Evolutionary conservation across 2,888 invertebrate genomes (phyloP).

Genomic region (Lacanobia wlatinum): DNA sequence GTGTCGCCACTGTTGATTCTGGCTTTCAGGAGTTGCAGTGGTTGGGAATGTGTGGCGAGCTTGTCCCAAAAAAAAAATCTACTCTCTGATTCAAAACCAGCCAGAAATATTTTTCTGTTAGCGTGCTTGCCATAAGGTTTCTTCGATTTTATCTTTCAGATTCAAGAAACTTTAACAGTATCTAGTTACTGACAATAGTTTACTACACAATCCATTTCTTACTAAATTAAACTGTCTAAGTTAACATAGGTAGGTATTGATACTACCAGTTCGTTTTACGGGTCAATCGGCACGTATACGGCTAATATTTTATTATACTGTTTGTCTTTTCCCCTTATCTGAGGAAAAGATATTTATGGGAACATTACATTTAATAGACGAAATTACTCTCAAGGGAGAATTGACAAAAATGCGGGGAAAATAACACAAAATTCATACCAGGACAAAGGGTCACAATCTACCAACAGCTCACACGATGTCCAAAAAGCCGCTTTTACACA

Average conservation of each 20-base stretch:
- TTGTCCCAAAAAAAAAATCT: no score
- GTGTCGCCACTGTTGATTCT: no score
- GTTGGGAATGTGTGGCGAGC: no score
- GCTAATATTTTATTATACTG: constrained; percentile 47
- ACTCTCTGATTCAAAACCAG: no score
- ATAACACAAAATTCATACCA: constrained; percentile 44
- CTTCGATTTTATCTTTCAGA: no score
- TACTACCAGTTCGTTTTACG: constrained; percentile 39
- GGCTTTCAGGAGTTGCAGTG: no score
- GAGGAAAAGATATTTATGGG: constrained; percentile 37
- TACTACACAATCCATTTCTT: not conserved
- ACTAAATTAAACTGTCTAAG: not conserved
- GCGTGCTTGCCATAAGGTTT: no score
- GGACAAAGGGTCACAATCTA: constrained; percentile 8
- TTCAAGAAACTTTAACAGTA: no score
- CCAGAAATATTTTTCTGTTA: no score
- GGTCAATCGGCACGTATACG: constrained; percentile 15
- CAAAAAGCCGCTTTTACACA: constrained; percentile 22
- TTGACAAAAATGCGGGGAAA: constrained; percentile 24
- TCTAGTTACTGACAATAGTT: no score
- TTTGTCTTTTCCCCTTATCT: constrained; percentile 36
- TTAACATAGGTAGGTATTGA: not conserved
- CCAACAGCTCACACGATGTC: constrained; percentile 4
- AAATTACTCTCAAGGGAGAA: constrained; percentile 12
- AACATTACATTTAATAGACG: constrained; percentile 42